Base-by-base conservation (phyloP, 2,797 vertebrate species). In the Ceyx erithaca region DNA sequence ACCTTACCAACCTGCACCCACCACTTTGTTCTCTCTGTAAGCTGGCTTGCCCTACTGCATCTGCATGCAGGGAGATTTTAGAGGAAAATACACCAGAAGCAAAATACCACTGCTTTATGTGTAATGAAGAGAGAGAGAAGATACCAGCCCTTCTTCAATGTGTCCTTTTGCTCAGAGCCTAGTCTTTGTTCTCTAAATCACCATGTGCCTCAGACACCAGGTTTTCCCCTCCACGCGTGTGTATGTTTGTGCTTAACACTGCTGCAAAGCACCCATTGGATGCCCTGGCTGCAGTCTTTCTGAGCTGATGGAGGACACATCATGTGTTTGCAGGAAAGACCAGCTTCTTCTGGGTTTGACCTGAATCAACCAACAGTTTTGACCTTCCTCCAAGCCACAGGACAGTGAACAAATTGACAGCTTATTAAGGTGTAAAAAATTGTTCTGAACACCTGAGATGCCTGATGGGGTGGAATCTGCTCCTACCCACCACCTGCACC, bases 151-250 rank as follows among this genome's bases (percentile, higher is more conserved):
- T 67, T 12, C 48, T 77, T 9, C 21, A 43, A 25, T 2, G 2
- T 17, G n/a, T 59, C 17, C 52, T 71, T 45, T 64, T 41, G 54
- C 88, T 85, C 64, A 48, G 26, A 92, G 45, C 61, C 80, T 26
- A 33, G 21, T 6, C 23, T 71, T 55, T 63, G 9, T 4, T 61
- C 41, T 40, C 31, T n/a, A 33, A 35, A 70, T 10, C 52, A 37
- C 57, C 1, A 4, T 5, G 8, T 17, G 14, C 15, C n/a, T 49
- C 49, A 0, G 0, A 40, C 57, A 43, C 37, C 51, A 54, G n/a
- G 10, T 8, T 57, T 51, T 33, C 25, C 31, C 30, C 66, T 14
- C 19, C 45, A 4, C 1, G 0, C 0, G 0, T 76, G 26, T 64
- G 79, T 13, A 5, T 35, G 14, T 46, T 83, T 88, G 59, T 21